phyloP scores from a whole-genome alignment of 2,888 invertebrate genomes.

The Drosophila subsilvestris region DNA sequence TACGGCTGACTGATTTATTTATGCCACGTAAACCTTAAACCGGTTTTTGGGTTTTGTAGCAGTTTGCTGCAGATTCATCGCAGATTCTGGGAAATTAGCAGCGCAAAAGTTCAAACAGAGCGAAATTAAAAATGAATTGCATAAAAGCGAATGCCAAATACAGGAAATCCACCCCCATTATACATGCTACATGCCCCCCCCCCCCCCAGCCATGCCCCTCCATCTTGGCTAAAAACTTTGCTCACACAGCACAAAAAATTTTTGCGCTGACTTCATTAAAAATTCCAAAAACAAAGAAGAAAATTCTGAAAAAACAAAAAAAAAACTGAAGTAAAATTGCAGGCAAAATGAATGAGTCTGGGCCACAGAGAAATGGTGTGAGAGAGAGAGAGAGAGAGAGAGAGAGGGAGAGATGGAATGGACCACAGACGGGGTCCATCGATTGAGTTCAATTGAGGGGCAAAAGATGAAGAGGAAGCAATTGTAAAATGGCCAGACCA shows the following conservation, averaged over 20 bases:
- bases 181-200: background rate
- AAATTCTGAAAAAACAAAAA: conserved; percentile 17
- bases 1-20: no score
- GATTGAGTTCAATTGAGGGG: conserved; percentile 67
- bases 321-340: conserved; percentile 56
- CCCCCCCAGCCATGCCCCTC: background rate
- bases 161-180: conserved; percentile 13
- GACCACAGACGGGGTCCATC: conserved; percentile 45
- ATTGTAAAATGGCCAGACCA: conserved; percentile 70
- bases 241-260: conserved; percentile 63
- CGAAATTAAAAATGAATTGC: conserved; percentile 66
- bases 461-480: conserved; percentile 33
- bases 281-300: conserved; percentile 36
- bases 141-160: conserved; percentile 53
- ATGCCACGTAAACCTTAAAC: background rate
- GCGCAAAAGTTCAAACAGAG: conserved; percentile 39
- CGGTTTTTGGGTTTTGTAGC: background rate
- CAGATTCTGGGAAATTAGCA: conserved; percentile 12
- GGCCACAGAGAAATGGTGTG: conserved; percentile 34
- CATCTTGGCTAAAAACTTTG: conserved; percentile 40
- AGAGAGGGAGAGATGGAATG: background rate
- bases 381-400: conserved; percentile 1
- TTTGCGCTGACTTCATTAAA: conserved; percentile 75
- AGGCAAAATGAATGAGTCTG: conserved; percentile 74
- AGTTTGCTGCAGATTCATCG: background rate